phyloP scores from a whole-genome alignment of 37 sponge, comb jelly and placozoan species.

The Mnemiopsis leidyi region DNA sequence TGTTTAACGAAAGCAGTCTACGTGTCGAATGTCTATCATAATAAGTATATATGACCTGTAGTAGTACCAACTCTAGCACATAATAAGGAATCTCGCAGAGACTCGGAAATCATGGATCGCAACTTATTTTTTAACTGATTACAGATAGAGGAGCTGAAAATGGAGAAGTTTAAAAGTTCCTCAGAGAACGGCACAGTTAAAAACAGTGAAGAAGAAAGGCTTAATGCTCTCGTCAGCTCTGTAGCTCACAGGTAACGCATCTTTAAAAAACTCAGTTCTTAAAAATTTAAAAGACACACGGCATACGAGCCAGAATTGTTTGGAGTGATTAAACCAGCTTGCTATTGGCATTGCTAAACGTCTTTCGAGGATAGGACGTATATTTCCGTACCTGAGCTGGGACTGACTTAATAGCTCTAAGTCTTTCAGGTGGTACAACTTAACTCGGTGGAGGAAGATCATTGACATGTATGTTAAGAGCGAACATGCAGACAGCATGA shows the following conservation, averaged over 20 bases:
- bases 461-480: conserved; percentile 69
- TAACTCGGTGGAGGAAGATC: conserved; percentile 67
- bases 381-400: background rate
- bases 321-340: too few relatives aligned
- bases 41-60: too few relatives aligned
- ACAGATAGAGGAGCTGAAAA: background rate
- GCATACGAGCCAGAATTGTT: too few relatives aligned
- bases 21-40: too few relatives aligned
- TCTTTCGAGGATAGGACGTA: too few relatives aligned
- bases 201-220: background rate
- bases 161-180: background rate
- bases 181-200: background rate
- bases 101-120: too few relatives aligned
- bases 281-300: background rate
- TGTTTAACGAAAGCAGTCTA: too few relatives aligned
- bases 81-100: too few relatives aligned
- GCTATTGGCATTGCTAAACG: too few relatives aligned
- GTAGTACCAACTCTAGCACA: too few relatives aligned
- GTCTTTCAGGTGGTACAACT: conserved; percentile 67
- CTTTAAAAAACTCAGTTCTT: background rate
- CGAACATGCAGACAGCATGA: conserved; percentile 64
- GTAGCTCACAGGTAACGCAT: background rate
- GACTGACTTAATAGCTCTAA: background rate
- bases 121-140: too few relatives aligned
- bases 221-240: conserved; percentile 2